These are phyloP conservation scores for Semotilus atromaculatus DNA, from an alignment of 2,797 vertebrate genomes.

Conservation along the genomic window DNA sequence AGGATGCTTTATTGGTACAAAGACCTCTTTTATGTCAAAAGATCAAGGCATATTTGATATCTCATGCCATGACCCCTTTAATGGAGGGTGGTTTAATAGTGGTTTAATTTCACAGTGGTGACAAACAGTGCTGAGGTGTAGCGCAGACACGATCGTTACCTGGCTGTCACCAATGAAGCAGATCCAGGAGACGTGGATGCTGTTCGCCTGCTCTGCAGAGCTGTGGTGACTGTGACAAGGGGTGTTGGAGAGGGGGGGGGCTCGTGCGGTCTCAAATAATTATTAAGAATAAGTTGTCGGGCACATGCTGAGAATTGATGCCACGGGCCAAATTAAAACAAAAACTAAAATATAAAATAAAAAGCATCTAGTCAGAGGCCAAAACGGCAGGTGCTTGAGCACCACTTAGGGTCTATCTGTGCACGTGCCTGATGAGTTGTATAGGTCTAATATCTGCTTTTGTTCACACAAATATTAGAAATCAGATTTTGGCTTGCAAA, in stretches of 20 bases:
- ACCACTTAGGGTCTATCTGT: no score
- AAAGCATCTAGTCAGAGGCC: no score
- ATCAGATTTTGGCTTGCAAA: constrained; percentile 1
- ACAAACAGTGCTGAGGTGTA: background rate
- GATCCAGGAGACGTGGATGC: background rate
- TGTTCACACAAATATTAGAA: background rate
- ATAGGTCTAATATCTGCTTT: background rate
- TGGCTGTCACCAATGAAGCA: background rate
- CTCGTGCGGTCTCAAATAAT: background rate
- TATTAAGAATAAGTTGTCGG: background rate
- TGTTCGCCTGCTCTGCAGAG: background rate
- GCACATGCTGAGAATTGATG: no score
- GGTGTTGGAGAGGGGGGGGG: background rate
- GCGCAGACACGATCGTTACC: background rate
- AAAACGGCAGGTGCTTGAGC: no score
- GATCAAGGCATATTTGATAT: no score
- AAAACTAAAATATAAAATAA: no score
- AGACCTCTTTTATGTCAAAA: no score
- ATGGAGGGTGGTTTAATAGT: background rate
- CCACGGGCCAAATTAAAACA: no score
- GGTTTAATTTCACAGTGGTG: background rate
- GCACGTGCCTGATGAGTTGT: background rate
- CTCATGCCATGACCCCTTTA: no score
- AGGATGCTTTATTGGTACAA: no score
- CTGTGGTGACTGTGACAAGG: background rate